Evolutionary conservation across 37 sponge, comb jelly and placozoan genomes (phyloP).

Genomic region (Agelas oroides): DNA sequence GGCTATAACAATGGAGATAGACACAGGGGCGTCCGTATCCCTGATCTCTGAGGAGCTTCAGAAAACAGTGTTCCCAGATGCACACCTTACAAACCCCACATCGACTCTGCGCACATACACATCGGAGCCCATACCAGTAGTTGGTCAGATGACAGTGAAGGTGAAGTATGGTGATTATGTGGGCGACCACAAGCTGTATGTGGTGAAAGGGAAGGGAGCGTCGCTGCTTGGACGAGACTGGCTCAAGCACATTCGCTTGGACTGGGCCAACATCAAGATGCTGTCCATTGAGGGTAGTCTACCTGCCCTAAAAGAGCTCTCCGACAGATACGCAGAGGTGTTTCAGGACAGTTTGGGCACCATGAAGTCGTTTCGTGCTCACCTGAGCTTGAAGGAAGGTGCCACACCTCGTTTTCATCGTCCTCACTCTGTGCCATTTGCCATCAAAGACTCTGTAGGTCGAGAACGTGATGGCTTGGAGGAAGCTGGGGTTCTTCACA

Average conservation of each 20-base stretch:
- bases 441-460: background rate
- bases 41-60: background rate
- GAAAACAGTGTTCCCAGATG: slow-evolving; percentile 2
- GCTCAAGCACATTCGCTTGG: slow-evolving; percentile 21
- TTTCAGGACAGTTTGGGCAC: too few species aligned
- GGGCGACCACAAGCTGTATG: slow-evolving; percentile 2
- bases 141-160: slow-evolving; percentile 4
- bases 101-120: slow-evolving; percentile 14
- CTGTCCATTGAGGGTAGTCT: background rate
- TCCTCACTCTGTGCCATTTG: too few species aligned
- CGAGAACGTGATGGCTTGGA: slow-evolving; percentile 26
- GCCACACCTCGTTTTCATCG: too few species aligned
- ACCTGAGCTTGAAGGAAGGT: too few species aligned
- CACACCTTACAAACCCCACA: background rate
- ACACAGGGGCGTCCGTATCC: too few species aligned
- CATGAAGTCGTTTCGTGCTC: too few species aligned
- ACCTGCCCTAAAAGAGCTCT: background rate
- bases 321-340: background rate
- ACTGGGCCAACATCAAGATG: slow-evolving; percentile 35
- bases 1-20: slow-evolving; percentile 7
- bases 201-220: slow-evolving; percentile 11
- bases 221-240: slow-evolving; percentile 43
- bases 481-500: slow-evolving; percentile 29
- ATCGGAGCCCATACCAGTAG: slow-evolving; percentile 3
- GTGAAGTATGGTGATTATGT: slow-evolving; percentile 15